phyloP scores from a whole-genome alignment of 2,113 vertebrate species.

The Alethe castanea region DNA sequence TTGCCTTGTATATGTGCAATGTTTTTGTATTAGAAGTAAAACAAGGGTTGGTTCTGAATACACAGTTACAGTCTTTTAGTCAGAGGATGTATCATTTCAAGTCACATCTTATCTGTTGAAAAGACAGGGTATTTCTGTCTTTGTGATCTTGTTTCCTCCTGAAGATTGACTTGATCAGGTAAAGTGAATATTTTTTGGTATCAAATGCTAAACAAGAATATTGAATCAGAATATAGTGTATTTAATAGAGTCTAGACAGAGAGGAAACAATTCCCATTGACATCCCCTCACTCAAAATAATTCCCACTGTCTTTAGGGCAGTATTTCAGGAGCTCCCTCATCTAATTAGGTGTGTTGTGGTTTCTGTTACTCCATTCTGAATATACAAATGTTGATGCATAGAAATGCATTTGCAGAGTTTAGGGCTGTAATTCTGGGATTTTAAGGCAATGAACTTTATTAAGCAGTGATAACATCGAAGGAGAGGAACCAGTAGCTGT shows the following conservation, averaged over 20 bases:
- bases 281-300: not conserved
- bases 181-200: not conserved
- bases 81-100: not conserved
- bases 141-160: not conserved
- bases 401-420: not conserved
- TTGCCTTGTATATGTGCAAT: not conserved
- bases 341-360: not conserved
- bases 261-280: not conserved
- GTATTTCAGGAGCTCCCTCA: not conserved
- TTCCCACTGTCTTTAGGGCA: not conserved
- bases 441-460: not conserved
- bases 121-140: not conserved
- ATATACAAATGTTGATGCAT: not conserved
- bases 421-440: not conserved
- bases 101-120: not conserved
- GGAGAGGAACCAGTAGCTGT: not conserved
- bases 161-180: not conserved
- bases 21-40: not conserved
- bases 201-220: not conserved
- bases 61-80: fast-evolving
- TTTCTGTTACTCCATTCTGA: not conserved
- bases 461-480: not conserved
- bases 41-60: not conserved
- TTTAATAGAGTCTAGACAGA: not conserved
- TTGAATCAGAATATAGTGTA: not conserved